Evolutionary conservation across 2,797 vertebrate species (phyloP), one percentile per base, ranked within the genome.

Genomic region (Melanotaenia pygmaea): DNA sequence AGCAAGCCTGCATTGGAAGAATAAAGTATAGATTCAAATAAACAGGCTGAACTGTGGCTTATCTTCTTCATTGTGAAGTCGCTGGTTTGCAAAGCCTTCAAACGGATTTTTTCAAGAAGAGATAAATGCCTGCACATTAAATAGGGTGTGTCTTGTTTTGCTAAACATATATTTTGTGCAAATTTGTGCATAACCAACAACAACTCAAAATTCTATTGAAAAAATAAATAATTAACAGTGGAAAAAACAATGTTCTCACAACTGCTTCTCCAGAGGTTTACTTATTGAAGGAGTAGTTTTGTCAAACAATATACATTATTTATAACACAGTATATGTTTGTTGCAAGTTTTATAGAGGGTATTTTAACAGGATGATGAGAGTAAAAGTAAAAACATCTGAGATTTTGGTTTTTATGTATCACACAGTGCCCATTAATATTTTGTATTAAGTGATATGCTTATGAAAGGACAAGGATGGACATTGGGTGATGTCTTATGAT

Each of bases 241-340:
- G n/a, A 24, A 51, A 50, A 50, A 51, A 11, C 10, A 11, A 24
- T 51, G 50, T 51, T 51, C 22, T 51, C 22, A 24, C n/a, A 51
- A 22, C 12, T 22, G n/a, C 50, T 51, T 24, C n/a, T 51, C 10
- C 3, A 12, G n/a, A 22, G 50, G 10, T 12, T 47, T 24, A 51
- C 9, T 51, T 24, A 9, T 12, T 13, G 53, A 57, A 43, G n/a
- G 13, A 58, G 37, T 11, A 10, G 20, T 43, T 67, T 28, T 37
- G 64, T 65, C 34, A 67, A 67, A 4, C 14, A 67, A 7, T 32
- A 57, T 32, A n/a, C 20, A 32, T 57, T 40, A 54, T 24, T 51
- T 24, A 11, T 51, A 51, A 8, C 3, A 11, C 1, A n/a, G 18
- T 47, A 45, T 45, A 16, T 45, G 40, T 18, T 47, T 18, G 8